Evolutionary conservation across 53 echinoderm and acorn worm genomes (phyloP), one percentile per base, ranked within the genome.

Genomic region (Echinometra lucunter): DNA sequence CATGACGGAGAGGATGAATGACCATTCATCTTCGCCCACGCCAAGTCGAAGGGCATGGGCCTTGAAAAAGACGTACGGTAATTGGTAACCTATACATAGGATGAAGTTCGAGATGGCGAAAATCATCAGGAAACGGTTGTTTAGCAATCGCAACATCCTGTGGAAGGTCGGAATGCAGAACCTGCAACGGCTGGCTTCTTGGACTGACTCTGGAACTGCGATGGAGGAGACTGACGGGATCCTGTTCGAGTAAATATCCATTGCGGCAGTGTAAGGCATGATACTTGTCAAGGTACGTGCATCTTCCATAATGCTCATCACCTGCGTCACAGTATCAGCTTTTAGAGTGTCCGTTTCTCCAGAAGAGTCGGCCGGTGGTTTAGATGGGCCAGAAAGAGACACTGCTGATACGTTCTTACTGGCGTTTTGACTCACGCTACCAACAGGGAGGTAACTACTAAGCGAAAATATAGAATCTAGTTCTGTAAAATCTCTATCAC

Each of bases 21-120:
- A 98, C 96, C 96, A 96, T 23, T 96, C 95, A 57, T 96, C 96
- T 44, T 97, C 95, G 15, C 93, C 96, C 13, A 98, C 85, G 37
- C 66, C 95, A 19, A 96, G 93, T 4, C 95, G 95, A 9, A 98
- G 83, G 17, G 98, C 98, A 66, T 96, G 97, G 23, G 97, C 95
- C 67, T 98, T 97, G 94, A 98, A 97, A 95, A 96, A 98, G 91
- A 98, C 96, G 95, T 97, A 98, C 11, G 98, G 98, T 10, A 98
- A 96, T 92, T 98, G 98, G 92, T 98, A 98, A 34, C 98, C 98
- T 81, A 97, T 95, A 95, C 98, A 98, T 45, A 98, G 92, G 21
- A 97, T 30, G 88, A 98, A 95, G 38, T 97, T 97, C 5, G 96
- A 96, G 37, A 98, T 37, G 30, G 97, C 96, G 58, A 98, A 98